Evolutionary conservation across 2,797 vertebrate genomes (phyloP).

Genomic region (Lacerta agilis): DNA sequence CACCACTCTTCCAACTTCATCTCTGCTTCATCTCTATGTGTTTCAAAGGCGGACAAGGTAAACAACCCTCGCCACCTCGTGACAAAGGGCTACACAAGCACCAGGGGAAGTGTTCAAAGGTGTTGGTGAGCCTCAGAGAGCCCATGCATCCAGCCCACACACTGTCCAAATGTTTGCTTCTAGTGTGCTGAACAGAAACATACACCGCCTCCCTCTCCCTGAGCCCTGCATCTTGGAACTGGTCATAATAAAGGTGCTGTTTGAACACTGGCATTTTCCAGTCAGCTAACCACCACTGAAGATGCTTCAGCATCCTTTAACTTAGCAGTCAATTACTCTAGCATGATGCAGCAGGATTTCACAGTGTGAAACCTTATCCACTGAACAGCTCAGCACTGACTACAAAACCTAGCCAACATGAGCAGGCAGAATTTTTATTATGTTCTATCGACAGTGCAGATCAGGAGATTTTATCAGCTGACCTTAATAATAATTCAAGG

Average conservation of each 20-base stretch:
- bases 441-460: background rate
- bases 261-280: slow-evolving; percentile 26
- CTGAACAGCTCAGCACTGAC: background rate
- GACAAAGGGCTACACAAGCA: too few relatives aligned
- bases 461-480: slow-evolving; percentile 22
- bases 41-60: too few relatives aligned
- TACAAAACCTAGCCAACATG: slow-evolving; percentile 6
- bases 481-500: background rate
- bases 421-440: slow-evolving; percentile 32
- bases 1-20: too few relatives aligned
- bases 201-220: slow-evolving; percentile 18
- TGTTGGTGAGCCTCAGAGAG: background rate
- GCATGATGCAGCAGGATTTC: slow-evolving; percentile 14
- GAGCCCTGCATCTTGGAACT: slow-evolving; percentile 33
- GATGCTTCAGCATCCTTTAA: background rate
- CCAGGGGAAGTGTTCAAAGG: too few relatives aligned
- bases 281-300: background rate
- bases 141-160: background rate
- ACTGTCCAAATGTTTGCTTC: background rate
- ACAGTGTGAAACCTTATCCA: background rate
- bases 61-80: too few relatives aligned
- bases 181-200: background rate
- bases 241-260: slow-evolving; percentile 27
- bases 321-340: background rate
- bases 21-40: too few relatives aligned